phyloP scores from a whole-genome alignment of 53 echinoderm and acorn worm species.

The Zoroaster sp. region DNA sequence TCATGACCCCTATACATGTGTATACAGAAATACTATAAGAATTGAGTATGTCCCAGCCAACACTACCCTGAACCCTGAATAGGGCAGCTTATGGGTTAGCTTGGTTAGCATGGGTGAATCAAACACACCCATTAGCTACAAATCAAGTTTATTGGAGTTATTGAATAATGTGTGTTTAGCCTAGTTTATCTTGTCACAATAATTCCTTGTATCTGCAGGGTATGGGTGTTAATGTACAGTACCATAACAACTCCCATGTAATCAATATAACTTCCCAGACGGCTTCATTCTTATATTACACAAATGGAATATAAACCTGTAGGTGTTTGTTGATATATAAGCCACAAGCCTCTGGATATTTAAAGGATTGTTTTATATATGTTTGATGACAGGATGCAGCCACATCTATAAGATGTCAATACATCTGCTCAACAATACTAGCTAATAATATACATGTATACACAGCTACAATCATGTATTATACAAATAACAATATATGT shows the following conservation, averaged over 20 bases:
- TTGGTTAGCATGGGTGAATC: background rate
- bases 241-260: conserved; percentile 43
- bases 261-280: conserved; percentile 55
- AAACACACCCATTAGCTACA: conserved; percentile 40
- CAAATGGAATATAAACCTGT: conserved; percentile 55
- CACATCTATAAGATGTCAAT: too few species aligned
- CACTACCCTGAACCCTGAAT: background rate
- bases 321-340: conserved; percentile 58
- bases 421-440: too few species aligned
- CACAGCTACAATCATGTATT: too few species aligned
- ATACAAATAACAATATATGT: too few species aligned
- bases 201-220: conserved; percentile 44
- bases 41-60: background rate
- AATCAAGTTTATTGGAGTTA: conserved; percentile 49
- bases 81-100: background rate
- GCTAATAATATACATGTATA: too few species aligned
- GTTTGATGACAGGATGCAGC: too few species aligned
- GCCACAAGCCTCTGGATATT: conserved; percentile 40
- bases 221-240: conserved; percentile 45
- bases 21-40: background rate
- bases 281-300: conserved; percentile 36
- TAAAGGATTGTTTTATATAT: too few species aligned
- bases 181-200: conserved; percentile 60
- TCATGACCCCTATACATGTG: background rate
- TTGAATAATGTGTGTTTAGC: conserved; percentile 50